A percentile compares a stretch with the other conserved stretches of the same genome.
These are phyloP conservation scores for Penaeus japonicus DNA, from an alignment of 1,140 invertebrate genomes.

Conservation along the genomic window DNA sequence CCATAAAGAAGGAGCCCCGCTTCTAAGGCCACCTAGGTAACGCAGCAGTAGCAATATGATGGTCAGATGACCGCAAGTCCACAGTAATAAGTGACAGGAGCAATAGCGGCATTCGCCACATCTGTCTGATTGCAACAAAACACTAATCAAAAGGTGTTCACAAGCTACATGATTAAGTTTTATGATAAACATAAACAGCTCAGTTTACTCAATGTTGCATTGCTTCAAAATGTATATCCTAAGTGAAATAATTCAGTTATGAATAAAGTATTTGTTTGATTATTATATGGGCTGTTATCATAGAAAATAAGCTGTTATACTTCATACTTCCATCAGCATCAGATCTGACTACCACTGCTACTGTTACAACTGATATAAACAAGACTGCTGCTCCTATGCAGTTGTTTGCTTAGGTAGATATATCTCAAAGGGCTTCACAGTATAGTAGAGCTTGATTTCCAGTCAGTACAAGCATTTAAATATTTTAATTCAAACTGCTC, in stretches of 20 bases:
- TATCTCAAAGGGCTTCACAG: not conserved
- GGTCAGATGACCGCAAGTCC: constrained; percentile 11
- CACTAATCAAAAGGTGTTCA: no score
- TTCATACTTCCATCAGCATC: not conserved
- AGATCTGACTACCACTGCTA: not conserved
- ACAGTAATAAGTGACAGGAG: constrained; percentile 4
- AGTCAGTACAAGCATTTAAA: no score
- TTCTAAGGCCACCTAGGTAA: constrained; percentile 49
- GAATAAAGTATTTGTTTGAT: not conserved
- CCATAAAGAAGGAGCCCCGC: constrained; percentile 43
- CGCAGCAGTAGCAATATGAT: constrained; percentile 15
- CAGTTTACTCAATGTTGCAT: not conserved
- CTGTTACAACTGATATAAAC: constrained; percentile 3
- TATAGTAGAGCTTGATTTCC: no score
- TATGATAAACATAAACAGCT: no score
- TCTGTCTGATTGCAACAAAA: not conserved
- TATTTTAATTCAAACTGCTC: not conserved
- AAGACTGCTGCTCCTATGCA: constrained; percentile 21
- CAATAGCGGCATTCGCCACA: constrained; percentile 7
- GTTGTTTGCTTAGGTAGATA: constrained; percentile 29
- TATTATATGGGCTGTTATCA: not conserved
- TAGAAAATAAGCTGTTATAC: not conserved
- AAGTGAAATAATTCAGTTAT: not conserved
- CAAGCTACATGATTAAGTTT: no score
- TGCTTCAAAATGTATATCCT: not conserved